A percentile compares a stretch with the other conserved stretches of the same genome.
Evolutionary conservation across 2,113 vertebrate genomes (phyloP).

Genomic region (Etheostoma spectabile): DNA sequence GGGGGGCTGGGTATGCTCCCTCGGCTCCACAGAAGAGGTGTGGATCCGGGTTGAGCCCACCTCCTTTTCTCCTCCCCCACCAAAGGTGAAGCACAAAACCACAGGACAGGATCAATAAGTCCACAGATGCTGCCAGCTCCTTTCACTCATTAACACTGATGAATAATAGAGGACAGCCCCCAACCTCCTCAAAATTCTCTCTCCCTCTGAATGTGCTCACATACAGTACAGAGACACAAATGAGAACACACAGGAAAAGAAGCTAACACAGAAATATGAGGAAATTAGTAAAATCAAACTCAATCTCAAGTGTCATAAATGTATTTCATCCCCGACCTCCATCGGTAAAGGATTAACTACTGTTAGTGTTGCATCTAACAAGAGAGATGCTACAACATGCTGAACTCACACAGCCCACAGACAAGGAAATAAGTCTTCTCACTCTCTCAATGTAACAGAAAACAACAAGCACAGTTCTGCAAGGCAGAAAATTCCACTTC

Average conservation of each 20-base stretch:
- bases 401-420: not conserved
- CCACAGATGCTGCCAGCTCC: slow-evolving; percentile 77
- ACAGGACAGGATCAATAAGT: slow-evolving; percentile 79
- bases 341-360: not conserved
- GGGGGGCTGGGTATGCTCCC: slow-evolving; percentile 20
- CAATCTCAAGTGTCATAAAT: slow-evolving; percentile 1
- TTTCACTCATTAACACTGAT: slow-evolving; percentile 80
- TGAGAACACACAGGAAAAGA: slow-evolving; percentile 13
- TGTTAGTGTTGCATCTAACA: not conserved
- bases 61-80: slow-evolving; percentile 50
- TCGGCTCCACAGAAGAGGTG: slow-evolving; percentile 33
- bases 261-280: not conserved
- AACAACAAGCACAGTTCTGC: slow-evolving; percentile 23
- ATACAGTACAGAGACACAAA: slow-evolving; percentile 24
- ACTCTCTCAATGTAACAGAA: not conserved
- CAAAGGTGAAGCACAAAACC: slow-evolving; percentile 68
- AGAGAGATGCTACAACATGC: not conserved
- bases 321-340: not conserved
- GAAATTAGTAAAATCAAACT: slow-evolving; percentile 17
- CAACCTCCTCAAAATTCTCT: slow-evolving; percentile 43
- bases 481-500: slow-evolving; percentile 7
- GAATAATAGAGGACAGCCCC: slow-evolving; percentile 78
- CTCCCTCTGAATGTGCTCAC: slow-evolving; percentile 33
- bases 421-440: slow-evolving; percentile 7
- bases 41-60: slow-evolving; percentile 28